phyloP scores from a whole-genome alignment of 1,140 invertebrate genomes.

The Lasioglossum albipes region DNA sequence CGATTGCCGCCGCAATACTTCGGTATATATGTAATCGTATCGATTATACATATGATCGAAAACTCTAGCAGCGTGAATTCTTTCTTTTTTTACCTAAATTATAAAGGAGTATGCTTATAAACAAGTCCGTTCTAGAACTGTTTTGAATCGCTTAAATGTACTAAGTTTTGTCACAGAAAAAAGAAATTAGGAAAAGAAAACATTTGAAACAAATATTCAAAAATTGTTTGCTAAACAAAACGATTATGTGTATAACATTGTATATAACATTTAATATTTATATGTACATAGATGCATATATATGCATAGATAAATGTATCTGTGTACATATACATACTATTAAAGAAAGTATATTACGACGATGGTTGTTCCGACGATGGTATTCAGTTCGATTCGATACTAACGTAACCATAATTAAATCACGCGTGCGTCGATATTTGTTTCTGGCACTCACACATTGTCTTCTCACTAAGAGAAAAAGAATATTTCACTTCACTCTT shows the following conservation, averaged over 20 bases:
- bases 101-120: constrained; percentile 18
- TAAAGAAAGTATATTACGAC: constrained; percentile 57
- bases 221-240: constrained; percentile 41
- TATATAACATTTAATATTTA: constrained; percentile 33
- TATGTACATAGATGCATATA: constrained; percentile 21
- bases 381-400: constrained; percentile 52
- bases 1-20: constrained; percentile 17
- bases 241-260: constrained; percentile 42
- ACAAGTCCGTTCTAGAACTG: background rate
- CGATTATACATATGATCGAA: background rate
- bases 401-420: constrained; percentile 39
- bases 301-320: constrained; percentile 6
- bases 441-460: constrained; percentile 53
- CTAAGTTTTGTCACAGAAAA: constrained; percentile 21
- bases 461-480: constrained; percentile 47
- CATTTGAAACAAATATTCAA: constrained; percentile 32
- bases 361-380: constrained; percentile 32
- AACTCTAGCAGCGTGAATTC: constrained; percentile 13
- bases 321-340: constrained; percentile 29
- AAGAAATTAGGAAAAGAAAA: background rate
- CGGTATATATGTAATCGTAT: background rate
- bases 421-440: constrained; percentile 22
- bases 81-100: constrained; percentile 19
- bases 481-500: constrained; percentile 62
- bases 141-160: constrained; percentile 36